Conservation (phyloP, 1,140 invertebrate genomes). For the Antheraea mylitta region DNA sequence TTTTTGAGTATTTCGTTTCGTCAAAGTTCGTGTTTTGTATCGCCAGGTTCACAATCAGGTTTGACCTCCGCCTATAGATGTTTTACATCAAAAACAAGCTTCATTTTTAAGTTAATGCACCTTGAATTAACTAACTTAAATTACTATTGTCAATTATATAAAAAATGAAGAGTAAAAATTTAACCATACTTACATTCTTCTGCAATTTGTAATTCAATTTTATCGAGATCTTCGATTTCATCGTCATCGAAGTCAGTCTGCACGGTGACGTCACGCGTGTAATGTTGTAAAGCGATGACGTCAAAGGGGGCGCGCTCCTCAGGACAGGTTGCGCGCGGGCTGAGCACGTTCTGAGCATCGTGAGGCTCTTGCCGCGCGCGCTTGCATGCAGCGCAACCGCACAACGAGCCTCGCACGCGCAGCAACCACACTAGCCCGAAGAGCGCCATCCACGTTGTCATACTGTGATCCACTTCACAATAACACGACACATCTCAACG, state of each 20-base stretch:
- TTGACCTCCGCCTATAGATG: too few species aligned
- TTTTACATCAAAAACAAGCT: too few species aligned
- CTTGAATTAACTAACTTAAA: too few species aligned
- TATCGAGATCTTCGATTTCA: constrained; percentile 64
- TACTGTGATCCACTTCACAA: constrained; percentile 53
- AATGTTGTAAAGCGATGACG: constrained; percentile 64
- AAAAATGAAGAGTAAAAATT: too few species aligned
- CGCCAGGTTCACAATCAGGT: too few species aligned
- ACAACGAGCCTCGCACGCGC: constrained; percentile 87
- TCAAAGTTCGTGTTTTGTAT: too few species aligned
- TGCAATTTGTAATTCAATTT: constrained; percentile 66
- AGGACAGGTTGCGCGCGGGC: constrained; percentile 39
- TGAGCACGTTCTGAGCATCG: constrained; percentile 29
- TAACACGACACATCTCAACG: constrained; percentile 34
- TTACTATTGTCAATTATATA: too few species aligned
- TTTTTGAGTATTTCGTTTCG: too few species aligned
- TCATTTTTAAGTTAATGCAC: too few species aligned
- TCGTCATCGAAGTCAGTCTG: constrained; percentile 72
- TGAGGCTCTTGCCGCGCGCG: constrained; percentile 76
- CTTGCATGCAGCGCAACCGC: constrained; percentile 84
- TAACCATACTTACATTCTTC: constrained; percentile 60
- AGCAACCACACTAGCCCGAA: constrained; percentile 92
- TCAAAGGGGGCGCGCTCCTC: constrained; percentile 58
- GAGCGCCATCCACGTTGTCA: constrained; percentile 85
- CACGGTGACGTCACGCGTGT: constrained; percentile 66